These are phyloP conservation scores for Bombus breviceps DNA, from an alignment of 1,140 invertebrate genomes.

Conservation along the genomic window DNA sequence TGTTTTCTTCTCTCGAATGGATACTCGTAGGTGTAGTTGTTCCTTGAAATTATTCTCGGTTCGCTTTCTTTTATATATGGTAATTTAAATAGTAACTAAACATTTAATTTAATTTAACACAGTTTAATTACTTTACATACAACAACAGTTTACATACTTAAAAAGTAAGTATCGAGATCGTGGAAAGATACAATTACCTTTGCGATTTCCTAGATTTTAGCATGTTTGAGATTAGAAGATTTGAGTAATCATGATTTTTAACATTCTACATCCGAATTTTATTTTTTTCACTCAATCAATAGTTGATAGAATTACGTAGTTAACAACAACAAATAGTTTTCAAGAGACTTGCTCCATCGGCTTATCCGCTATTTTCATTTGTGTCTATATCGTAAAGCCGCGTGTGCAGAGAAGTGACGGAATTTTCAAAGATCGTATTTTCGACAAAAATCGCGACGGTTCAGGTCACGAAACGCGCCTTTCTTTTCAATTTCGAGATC, in stretches of 20 bases:
- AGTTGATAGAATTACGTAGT: neutral
- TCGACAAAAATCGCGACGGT: neutral
- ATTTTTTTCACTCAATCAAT: neutral
- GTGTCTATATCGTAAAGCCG: neutral
- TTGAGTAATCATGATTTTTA: neutral
- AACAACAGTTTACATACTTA: too few species aligned
- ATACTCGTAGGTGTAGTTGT: neutral
- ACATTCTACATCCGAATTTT: neutral
- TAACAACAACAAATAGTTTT: too few species aligned
- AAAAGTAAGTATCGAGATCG: too few species aligned
- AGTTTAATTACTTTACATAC: too few species aligned
- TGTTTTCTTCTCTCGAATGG: neutral
- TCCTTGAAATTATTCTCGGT: neutral
- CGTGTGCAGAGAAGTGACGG: accelerated
- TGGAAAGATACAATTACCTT: too few species aligned
- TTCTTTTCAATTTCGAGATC: slow-evolving; percentile 50
- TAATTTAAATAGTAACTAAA: too few species aligned
- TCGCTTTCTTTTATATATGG: neutral
- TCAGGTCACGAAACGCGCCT: neutral
- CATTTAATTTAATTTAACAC: too few species aligned
- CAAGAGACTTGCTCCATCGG: neutral
- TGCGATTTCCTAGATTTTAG: too few species aligned
- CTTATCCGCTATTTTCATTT: neutral
- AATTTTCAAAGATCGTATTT: neutral
- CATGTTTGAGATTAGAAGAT: too few species aligned